These are phyloP conservation scores for Laticauda laticaudata DNA, from an alignment of 2,113 vertebrate genomes.

Conservation along the genomic window DNA sequence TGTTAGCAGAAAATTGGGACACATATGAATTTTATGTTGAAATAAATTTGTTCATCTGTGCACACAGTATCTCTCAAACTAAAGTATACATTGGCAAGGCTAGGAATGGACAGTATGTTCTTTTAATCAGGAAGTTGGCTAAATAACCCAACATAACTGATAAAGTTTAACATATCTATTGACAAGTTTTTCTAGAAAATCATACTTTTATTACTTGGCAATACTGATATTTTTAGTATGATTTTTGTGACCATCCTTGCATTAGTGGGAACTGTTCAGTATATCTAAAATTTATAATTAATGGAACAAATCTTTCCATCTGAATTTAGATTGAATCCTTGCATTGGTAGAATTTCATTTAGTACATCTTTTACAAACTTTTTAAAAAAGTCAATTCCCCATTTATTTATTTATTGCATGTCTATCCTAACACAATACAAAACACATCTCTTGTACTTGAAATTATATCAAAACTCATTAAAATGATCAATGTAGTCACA, in stretches of 20 bases:
- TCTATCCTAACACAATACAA: neutral
- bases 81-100: neutral
- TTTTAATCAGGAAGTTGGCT: neutral
- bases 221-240: neutral
- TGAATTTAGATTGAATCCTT: neutral
- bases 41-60: neutral
- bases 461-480: constrained; percentile 8
- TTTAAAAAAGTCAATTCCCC: neutral
- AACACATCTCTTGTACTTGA: neutral
- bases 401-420: neutral
- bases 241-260: neutral
- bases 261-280: neutral
- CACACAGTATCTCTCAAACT: neutral
- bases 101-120: neutral
- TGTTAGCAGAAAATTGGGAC: neutral
- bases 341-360: neutral
- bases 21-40: neutral
- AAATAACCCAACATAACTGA: neutral
- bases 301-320: neutral
- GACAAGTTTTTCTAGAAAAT: neutral
- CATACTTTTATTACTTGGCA: neutral
- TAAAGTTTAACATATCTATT: neutral
- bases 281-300: neutral
- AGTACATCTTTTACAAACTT: neutral
- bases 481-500: neutral